Conservation (phyloP, 30 jellyfish, hydroid and myxozoan species). For the Hydra vulgaris region DNA sequence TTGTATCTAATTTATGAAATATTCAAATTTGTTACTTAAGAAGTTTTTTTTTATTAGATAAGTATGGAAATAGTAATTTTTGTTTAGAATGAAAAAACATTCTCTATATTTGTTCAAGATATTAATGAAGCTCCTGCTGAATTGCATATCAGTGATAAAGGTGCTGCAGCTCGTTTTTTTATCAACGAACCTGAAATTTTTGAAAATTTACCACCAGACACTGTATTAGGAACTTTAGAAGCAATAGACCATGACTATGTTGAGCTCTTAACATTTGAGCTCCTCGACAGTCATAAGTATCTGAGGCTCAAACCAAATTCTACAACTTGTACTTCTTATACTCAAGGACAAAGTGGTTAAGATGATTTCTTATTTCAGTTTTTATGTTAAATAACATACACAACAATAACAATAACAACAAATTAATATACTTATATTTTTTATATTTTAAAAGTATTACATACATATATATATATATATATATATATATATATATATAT, state of each 20-base stretch:
- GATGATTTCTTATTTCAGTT: background rate
- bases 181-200: conserved; percentile 39
- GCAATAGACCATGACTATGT: conserved; percentile 71
- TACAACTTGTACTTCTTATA: background rate
- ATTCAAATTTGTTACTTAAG: no score
- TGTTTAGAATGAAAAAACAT: conserved; percentile 39
- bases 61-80: no score
- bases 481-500: no score
- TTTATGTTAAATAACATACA: background rate
- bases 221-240: conserved; percentile 50
- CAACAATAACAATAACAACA: no score
- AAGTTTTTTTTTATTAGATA: no score
- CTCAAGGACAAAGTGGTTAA: background rate
- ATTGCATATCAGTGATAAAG: conserved; percentile 26
- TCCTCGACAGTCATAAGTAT: conserved; percentile 28
- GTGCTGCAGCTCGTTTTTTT: conserved; percentile 42
- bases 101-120: conserved; percentile 37
- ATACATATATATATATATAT: no score
- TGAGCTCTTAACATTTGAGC: conserved; percentile 33
- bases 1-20: no score
- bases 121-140: conserved; percentile 78
- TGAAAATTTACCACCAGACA: conserved; percentile 47
- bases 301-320: conserved; percentile 11
- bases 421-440: no score
- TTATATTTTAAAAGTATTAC: no score